A percentile compares a stretch with the other conserved stretches of the same genome.
phyloP scores from a whole-genome alignment of 2,797 vertebrate genomes.

The Microchirus variegatus region DNA sequence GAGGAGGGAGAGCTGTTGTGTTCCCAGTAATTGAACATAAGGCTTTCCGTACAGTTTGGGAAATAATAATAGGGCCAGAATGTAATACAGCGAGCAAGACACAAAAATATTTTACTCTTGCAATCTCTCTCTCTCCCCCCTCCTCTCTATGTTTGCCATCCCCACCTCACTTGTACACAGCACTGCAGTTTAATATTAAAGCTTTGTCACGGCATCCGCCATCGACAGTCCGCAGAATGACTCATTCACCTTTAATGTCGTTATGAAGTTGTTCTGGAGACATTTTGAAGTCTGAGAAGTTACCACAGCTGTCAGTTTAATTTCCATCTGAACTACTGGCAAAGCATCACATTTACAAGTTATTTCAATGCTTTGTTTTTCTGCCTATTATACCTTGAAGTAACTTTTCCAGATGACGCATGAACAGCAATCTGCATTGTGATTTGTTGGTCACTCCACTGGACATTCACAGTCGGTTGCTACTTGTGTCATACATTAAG shows the following conservation, averaged over 20 bases:
- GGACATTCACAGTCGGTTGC: not conserved
- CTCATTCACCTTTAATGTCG: slow-evolving; percentile 16
- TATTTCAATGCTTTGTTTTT: not conserved
- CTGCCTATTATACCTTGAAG: not conserved
- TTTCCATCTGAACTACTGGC: too few relatives aligned
- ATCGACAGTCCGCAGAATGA: slow-evolving; percentile 26
- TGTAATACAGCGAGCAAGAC: slow-evolving; percentile 65
- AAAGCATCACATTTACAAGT: too few relatives aligned
- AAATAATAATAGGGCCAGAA: slow-evolving; percentile 73
- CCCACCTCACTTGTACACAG: slow-evolving; percentile 2
- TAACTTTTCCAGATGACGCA: too few relatives aligned
- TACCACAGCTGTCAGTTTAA: not conserved
- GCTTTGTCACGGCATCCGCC: slow-evolving; percentile 4
- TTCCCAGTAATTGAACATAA: slow-evolving; percentile 85
- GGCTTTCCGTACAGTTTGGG: slow-evolving; percentile 65
- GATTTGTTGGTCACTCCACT: not conserved
- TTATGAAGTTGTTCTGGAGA: slow-evolving; percentile 14
- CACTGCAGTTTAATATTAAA: slow-evolving; percentile 23
- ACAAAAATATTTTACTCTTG: slow-evolving; percentile 64
- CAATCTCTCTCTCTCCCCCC: slow-evolving; percentile 11
- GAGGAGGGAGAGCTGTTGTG: slow-evolving; percentile 60
- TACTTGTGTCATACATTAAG: not conserved
- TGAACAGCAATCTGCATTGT: too few relatives aligned
- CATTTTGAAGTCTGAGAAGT: slow-evolving; percentile 20
- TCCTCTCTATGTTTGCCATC: slow-evolving; percentile 25